phyloP scores from a whole-genome alignment of 2,888 invertebrate species.

The Aphodius sticticus region DNA sequence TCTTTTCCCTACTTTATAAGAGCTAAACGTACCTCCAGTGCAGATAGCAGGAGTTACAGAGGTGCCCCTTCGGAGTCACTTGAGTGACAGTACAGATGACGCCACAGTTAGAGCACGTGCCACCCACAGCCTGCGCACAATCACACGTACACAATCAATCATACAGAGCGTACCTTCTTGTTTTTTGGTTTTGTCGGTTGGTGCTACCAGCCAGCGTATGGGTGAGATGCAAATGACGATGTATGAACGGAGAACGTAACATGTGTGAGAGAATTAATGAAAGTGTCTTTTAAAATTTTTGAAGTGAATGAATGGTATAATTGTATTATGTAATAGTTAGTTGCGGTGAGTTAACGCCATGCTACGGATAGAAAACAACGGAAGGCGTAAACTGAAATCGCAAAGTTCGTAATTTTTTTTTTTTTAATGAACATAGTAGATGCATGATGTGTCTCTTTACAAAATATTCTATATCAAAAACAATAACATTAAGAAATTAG shows the following conservation, averaged over 20 bases:
- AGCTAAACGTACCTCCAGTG: slow-evolving; percentile 78
- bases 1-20: not conserved
- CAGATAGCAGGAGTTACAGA: slow-evolving; percentile 86
- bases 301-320: too few species aligned
- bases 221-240: not conserved
- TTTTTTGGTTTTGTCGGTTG: not conserved
- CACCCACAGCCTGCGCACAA: slow-evolving; percentile 61
- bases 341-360: too few species aligned
- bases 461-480: not conserved
- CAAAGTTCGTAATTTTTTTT: too few species aligned
- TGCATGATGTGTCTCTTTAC: not conserved
- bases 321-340: too few species aligned
- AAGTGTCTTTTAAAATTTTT: not conserved
- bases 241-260: not conserved
- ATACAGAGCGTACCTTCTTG: slow-evolving; percentile 46
- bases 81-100: slow-evolving; percentile 78
- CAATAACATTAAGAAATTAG: too few species aligned
- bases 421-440: too few species aligned
- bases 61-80: slow-evolving; percentile 77
- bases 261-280: not conserved
- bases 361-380: too few species aligned
- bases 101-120: slow-evolving; percentile 69
- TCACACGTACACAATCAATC: slow-evolving; percentile 55
- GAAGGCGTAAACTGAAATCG: too few species aligned
- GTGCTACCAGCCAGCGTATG: not conserved